These are phyloP conservation scores for Polydrusus tereticollis DNA, from an alignment of 2,888 invertebrate species.

Conservation along the genomic window DNA sequence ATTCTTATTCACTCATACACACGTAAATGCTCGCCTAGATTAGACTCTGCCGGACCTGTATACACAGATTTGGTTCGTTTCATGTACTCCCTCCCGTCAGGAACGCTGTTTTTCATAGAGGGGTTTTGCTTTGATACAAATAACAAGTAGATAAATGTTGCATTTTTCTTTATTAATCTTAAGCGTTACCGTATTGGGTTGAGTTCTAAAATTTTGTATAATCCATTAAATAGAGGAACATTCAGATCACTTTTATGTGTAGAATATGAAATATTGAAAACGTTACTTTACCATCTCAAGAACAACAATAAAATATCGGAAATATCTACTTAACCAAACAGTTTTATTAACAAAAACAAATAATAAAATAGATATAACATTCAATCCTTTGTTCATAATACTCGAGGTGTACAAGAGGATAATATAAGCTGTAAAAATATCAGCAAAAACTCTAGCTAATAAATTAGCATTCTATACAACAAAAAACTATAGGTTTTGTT, in stretches of 20 bases:
- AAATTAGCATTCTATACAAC: not conserved
- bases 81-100: no score
- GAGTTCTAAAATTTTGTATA: not conserved
- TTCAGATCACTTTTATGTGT: not conserved
- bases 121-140: no score
- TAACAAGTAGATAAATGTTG: no score
- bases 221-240: not conserved
- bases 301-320: slow-evolving; percentile 11
- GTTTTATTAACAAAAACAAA: slow-evolving; percentile 28
- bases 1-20: no score
- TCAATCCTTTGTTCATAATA: slow-evolving; percentile 7
- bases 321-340: slow-evolving; percentile 18
- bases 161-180: no score
- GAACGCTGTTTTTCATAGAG: no score
- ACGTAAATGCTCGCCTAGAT: no score
- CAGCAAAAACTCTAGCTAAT: slow-evolving; percentile 1
- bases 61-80: no score
- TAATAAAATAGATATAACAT: slow-evolving; percentile 23
- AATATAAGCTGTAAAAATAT: not conserved
- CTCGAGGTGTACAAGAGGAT: not conserved
- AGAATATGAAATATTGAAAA: slow-evolving; percentile 8
- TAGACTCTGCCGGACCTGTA: no score
- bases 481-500: not conserved
- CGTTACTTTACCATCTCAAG: slow-evolving; percentile 3
- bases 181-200: not conserved